A percentile compares a stretch with the other conserved stretches of the same genome.
These are phyloP conservation scores for Pogonocichla stellata DNA, from an alignment of 2,113 vertebrate genomes.

Conservation along the genomic window DNA sequence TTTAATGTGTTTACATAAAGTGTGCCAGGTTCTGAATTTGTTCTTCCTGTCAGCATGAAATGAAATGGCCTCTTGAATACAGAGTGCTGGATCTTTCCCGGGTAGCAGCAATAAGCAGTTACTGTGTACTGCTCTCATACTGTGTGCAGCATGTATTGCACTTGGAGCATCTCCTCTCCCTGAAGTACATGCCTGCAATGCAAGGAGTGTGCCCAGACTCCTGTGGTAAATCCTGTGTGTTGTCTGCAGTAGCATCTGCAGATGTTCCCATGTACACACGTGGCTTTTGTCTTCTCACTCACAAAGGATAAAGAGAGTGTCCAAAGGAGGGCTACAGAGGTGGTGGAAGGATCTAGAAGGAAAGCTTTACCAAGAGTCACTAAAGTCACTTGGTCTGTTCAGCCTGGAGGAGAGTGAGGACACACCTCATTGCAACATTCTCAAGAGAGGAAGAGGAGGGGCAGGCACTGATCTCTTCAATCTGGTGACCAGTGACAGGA, in stretches of 20 bases:
- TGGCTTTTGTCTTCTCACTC: neutral
- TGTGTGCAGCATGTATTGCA: neutral
- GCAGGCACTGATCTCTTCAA: neutral
- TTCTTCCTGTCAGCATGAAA: neutral
- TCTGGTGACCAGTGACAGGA: neutral
- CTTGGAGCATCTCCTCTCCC: neutral
- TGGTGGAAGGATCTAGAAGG: neutral
- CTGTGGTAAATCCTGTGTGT: neutral
- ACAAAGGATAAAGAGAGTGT: neutral
- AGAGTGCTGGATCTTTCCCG: neutral
- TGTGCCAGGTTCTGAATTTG: neutral
- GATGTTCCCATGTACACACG: neutral
- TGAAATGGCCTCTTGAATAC: neutral
- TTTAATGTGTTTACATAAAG: neutral
- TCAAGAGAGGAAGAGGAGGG: neutral
- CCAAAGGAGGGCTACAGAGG: neutral
- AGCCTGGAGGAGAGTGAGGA: neutral
- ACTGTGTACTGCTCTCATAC: accelerated
- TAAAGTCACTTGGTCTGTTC: neutral
- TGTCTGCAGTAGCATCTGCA: neutral
- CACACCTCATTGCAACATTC: neutral
- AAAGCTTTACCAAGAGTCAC: neutral
- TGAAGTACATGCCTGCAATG: neutral
- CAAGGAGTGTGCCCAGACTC: neutral
- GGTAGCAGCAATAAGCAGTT: neutral